phyloP scores from a whole-genome alignment of 2,113 vertebrate genomes.

The Poeciliopsis occidentalis region DNA sequence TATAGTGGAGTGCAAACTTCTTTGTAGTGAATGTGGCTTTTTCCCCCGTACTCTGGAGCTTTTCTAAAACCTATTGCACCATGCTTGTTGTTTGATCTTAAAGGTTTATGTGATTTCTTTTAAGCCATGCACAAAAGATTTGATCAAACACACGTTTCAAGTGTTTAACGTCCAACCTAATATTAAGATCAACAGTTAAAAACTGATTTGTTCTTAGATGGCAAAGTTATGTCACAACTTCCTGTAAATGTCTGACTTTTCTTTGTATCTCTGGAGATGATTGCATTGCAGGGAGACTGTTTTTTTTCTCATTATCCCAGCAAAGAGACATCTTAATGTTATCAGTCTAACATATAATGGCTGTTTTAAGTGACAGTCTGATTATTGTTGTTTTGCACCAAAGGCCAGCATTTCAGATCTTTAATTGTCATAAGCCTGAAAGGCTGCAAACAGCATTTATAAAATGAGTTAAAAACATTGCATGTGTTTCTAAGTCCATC shows the following conservation, averaged over 20 bases:
- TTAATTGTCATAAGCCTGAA: not conserved
- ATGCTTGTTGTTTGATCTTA: conserved; percentile 58
- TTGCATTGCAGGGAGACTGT: not conserved
- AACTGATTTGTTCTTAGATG: not conserved
- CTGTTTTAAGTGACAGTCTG: not conserved
- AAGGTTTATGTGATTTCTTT: conserved; percentile 30
- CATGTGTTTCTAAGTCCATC: not conserved
- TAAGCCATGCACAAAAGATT: not conserved
- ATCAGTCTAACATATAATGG: not conserved
- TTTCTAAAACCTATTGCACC: conserved; percentile 53
- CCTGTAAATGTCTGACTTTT: not conserved
- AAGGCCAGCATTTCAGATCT: not conserved
- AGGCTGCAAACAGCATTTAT: not conserved
- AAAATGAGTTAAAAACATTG: not conserved
- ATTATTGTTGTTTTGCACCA: not conserved
- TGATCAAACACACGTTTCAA: not conserved
- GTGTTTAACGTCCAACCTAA: not conserved
- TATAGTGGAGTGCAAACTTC: conserved; percentile 15
- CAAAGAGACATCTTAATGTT: not conserved
- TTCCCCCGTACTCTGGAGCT: conserved; percentile 33
- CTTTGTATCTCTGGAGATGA: too few species aligned
- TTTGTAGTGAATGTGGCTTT: conserved; percentile 25
- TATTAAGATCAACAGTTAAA: not conserved
- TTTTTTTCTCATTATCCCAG: not conserved
- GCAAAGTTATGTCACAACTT: not conserved